Evolutionary conservation across 2,888 invertebrate genomes (phyloP).

Genomic region (Camptogramma bilineatum): DNA sequence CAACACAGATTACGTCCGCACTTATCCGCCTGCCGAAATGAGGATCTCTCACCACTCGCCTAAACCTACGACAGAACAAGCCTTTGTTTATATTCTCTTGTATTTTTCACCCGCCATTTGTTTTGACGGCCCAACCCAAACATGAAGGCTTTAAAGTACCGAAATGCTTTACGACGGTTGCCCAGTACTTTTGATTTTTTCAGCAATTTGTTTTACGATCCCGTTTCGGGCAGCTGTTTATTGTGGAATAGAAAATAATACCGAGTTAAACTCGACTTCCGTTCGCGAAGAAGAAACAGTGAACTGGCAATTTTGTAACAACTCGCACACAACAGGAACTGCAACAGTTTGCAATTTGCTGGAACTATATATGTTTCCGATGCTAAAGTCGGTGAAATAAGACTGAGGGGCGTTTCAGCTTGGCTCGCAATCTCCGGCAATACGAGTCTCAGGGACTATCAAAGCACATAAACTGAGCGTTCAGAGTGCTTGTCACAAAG

Average conservation of each 20-base stretch:
- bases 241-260: slow-evolving; percentile 37
- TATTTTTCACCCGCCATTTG: slow-evolving; percentile 81
- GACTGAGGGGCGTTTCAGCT: slow-evolving; percentile 32
- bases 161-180: slow-evolving; percentile 64
- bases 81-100: slow-evolving; percentile 80
- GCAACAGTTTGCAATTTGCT: slow-evolving; percentile 42
- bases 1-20: slow-evolving; percentile 82
- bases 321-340: slow-evolving; percentile 42
- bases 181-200: slow-evolving; percentile 61
- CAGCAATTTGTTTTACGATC: slow-evolving; percentile 55
- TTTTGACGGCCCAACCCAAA: slow-evolving; percentile 76
- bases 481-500: slow-evolving; percentile 57
- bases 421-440: slow-evolving; percentile 33
- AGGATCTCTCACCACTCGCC: slow-evolving; percentile 64
- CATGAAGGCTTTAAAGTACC: slow-evolving; percentile 63
- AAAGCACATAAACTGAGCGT: slow-evolving; percentile 50
- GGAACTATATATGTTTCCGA: slow-evolving; percentile 43
- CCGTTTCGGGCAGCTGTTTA: slow-evolving; percentile 39
- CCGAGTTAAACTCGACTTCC: slow-evolving; percentile 38
- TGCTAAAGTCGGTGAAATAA: slow-evolving; percentile 41
- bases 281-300: slow-evolving; percentile 38
- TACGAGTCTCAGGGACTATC: slow-evolving; percentile 39
- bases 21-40: slow-evolving; percentile 82
- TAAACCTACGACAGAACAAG: slow-evolving; percentile 73
- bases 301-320: slow-evolving; percentile 38